These are phyloP conservation scores for Sebastes hopkinsi DNA, from an alignment of 2,797 vertebrate genomes.

Conservation along the genomic window DNA sequence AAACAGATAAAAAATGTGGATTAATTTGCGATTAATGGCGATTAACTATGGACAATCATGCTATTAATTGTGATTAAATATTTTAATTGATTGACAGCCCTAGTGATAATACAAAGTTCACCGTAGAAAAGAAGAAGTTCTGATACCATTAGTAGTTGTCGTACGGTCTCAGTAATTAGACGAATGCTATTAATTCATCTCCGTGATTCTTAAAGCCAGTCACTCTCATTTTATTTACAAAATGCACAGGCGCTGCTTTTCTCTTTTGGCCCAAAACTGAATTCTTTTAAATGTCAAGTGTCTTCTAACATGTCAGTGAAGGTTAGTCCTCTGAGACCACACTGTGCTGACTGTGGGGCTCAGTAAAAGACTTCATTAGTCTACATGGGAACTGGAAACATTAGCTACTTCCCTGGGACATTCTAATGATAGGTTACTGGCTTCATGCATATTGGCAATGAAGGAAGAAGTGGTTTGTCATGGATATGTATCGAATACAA, in stretches of 20 bases:
- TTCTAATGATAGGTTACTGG: constrained; percentile 63
- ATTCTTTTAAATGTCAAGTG: constrained; percentile 61
- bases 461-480: constrained; percentile 46
- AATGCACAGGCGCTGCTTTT: constrained; percentile 3
- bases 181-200: neutral
- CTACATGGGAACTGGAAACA: constrained; percentile 57
- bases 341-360: constrained; percentile 45
- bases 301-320: constrained; percentile 37
- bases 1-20: too few relatives aligned
- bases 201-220: neutral
- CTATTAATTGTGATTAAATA: too few relatives aligned
- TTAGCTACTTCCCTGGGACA: constrained; percentile 53
- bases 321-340: constrained; percentile 35
- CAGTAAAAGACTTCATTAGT: constrained; percentile 19
- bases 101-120: neutral
- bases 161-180: neutral
- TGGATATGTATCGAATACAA: constrained; percentile 34
- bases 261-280: constrained; percentile 9
- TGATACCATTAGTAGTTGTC: neutral
- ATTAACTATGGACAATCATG: too few relatives aligned
- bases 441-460: constrained; percentile 46
- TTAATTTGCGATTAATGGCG: too few relatives aligned
- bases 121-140: neutral
- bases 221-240: neutral
- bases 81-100: too few relatives aligned